Evolutionary conservation across 2,113 vertebrate genomes (phyloP), one percentile per base, ranked within the genome.

Genomic region (Macaca nemestrina): DNA sequence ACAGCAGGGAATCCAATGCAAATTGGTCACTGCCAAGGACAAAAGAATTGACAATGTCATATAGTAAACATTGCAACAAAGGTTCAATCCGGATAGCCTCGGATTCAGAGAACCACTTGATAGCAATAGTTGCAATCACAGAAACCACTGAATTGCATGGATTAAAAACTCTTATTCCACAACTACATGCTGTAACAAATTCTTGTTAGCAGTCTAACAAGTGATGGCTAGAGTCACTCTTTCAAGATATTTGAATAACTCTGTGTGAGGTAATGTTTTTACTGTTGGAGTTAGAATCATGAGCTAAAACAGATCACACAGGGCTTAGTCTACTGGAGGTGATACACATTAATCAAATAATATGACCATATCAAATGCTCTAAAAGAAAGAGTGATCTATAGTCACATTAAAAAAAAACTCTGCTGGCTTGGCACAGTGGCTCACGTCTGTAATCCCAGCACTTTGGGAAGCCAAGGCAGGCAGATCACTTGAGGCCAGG

Each of bases 151-250:
- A 95, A 93, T 52, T 79, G 68, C 22, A 92, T 0, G 0, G 32
- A 80, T 48, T 68, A 88, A 75, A 97, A 93, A 78, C 3, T 27
- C 76, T 81, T 94, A 88, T 40, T 97, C 64, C 40, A 94, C 40
- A 61, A 88, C 70, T 93, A 96, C 73, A 5, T 50, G 0, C 72
- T 30, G 32, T 97, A 80, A 52, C 2, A 96, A 87, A 48, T 55
- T 92, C 61, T 72, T 86, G 10, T 57, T 90, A 93, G 45, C 64
- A 85, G 38, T 40, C 25, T 35, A 89, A 59, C 52, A 88, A 45
- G 52, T 55, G 68, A 73, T 30, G 68, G 70, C 55, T 73, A 75
- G 27, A 88, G 18, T 75, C 50, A 88, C n/a, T 70, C 64, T 86
- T 86, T 70, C 80, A 82, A 59, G 14, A 40, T 40, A 82, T 30